Percentiles rank a stretch among this genome's conserved stretches.
Conservation (phyloP, 2,797 vertebrate genomes). For the Halcyon badia region DNA sequence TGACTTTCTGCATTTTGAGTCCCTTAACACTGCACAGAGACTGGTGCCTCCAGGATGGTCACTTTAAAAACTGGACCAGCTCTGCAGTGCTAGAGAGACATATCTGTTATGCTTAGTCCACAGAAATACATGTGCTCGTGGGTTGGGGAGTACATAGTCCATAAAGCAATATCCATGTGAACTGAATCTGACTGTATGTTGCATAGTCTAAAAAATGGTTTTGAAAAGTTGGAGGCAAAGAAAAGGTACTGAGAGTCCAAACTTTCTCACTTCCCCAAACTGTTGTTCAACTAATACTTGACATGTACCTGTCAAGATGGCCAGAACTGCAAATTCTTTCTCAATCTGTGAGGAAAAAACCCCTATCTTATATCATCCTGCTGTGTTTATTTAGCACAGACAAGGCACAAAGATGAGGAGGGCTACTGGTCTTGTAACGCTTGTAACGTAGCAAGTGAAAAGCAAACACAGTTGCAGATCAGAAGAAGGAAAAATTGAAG, state of each 20-base stretch:
- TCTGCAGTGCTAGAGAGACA: not conserved
- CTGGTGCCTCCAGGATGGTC: not conserved
- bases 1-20: not conserved
- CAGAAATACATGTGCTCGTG: not conserved
- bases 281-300: not conserved
- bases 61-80: not conserved
- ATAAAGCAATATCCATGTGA: not conserved
- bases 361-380: not conserved
- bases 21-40: not conserved
- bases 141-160: not conserved
- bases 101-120: constrained; percentile 27
- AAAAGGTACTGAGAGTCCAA: not conserved
- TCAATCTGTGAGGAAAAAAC: constrained; percentile 9
- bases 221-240: not conserved
- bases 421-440: not conserved
- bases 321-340: constrained; percentile 22
- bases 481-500: not conserved
- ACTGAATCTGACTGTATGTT: not conserved
- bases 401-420: not conserved
- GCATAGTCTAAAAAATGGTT: not conserved
- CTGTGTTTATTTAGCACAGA: constrained; percentile 28
- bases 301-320: not conserved
- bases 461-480: not conserved
- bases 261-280: not conserved
- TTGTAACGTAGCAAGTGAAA: constrained; percentile 9